Base-by-base conservation (phyloP, 2,888 invertebrate species). In the Digitonthophagus gazella region DNA sequence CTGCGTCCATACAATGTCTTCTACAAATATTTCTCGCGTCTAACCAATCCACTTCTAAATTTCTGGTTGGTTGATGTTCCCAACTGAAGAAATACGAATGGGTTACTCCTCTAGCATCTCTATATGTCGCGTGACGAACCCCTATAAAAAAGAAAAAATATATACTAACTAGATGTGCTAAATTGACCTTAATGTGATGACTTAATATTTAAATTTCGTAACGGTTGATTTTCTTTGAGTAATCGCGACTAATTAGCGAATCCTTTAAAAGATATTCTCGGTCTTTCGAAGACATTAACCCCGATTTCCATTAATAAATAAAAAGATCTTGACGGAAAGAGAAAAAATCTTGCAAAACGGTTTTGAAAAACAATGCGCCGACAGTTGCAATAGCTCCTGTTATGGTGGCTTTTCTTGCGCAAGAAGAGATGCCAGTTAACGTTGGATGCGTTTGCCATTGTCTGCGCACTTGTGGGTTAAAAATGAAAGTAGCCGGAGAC, bases 21-120 rank as follows among this genome's bases (percentile, higher is more conserved):
- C 96, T 89, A 84, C 96, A 96, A 79, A 95, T 94, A 83, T 96
- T 96, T 75, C 96, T 88, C 28, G 95, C 91, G 81, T 95, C 95
- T 66, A 96, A 84, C 95, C 95, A 95, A 80, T 95, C 95, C 1
- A 95, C 95, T 83, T 95, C 94, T 72, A 93, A 84, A 76, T 85
- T 91, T 75, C 91, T 88, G 19, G 94, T 95, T 1, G 94, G 92
- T 64, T 87, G 87, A 80, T 95, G 94, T 76, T 94, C 93, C 94
- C 94, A 94, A 80, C 94, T 94, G 89, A 95, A 95, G 91, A 95
- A 96, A 85, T 96, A 96, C 18, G 95, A 93, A 81, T 95, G 95
- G 3, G 92, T 89, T 19, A 95, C 93, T 61, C 95, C 95, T 68
- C 95, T 87, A 8, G 92, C 94, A 81, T 95, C 95, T 75, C 94